Conservation (phyloP, 2,888 invertebrate genomes). For the Nyleta sp. region DNA sequence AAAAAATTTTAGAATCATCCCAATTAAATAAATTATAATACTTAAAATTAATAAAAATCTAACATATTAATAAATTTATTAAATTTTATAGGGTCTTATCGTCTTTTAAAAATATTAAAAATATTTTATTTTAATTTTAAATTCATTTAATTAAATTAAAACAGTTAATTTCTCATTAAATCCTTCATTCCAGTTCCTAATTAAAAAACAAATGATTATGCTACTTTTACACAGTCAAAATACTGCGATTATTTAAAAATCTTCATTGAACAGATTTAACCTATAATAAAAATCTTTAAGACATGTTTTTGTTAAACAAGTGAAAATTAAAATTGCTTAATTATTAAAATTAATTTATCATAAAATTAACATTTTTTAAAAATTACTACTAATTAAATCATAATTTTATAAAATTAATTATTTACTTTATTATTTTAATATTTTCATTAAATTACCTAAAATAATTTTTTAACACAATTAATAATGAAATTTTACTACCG, state of each 20-base stretch:
- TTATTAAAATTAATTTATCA: slow-evolving; percentile 84
- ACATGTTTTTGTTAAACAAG: slow-evolving; percentile 92
- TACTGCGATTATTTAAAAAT: slow-evolving; percentile 90
- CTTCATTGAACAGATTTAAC: slow-evolving; percentile 90
- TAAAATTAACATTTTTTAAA: slow-evolving; percentile 44
- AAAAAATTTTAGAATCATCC: slow-evolving; percentile 86
- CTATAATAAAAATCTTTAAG: slow-evolving; percentile 86
- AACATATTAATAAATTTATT: slow-evolving; percentile 76
- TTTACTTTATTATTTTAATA: slow-evolving; percentile 83
- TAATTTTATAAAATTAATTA: slow-evolving; percentile 81
- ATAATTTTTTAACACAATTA: slow-evolving; percentile 49
- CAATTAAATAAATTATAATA: slow-evolving; percentile 85
- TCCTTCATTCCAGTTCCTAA: slow-evolving; percentile 91
- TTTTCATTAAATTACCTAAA: slow-evolving; percentile 71
- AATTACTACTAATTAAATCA: slow-evolving; percentile 75
- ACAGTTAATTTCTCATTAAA: slow-evolving; percentile 87
- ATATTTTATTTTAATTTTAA: slow-evolving; percentile 87
- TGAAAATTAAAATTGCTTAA: slow-evolving; percentile 86
- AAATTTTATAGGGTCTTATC: slow-evolving; percentile 92
- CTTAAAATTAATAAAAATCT: slow-evolving; percentile 32
- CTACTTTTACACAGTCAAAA: slow-evolving; percentile 91
- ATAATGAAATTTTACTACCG: slow-evolving; percentile 72
- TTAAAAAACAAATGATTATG: slow-evolving; percentile 92
- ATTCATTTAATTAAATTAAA: slow-evolving; percentile 83
- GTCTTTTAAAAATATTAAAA: slow-evolving; percentile 87